Conservation (phyloP, 2,888 invertebrate genomes). For the Aporophyla nigra region DNA sequence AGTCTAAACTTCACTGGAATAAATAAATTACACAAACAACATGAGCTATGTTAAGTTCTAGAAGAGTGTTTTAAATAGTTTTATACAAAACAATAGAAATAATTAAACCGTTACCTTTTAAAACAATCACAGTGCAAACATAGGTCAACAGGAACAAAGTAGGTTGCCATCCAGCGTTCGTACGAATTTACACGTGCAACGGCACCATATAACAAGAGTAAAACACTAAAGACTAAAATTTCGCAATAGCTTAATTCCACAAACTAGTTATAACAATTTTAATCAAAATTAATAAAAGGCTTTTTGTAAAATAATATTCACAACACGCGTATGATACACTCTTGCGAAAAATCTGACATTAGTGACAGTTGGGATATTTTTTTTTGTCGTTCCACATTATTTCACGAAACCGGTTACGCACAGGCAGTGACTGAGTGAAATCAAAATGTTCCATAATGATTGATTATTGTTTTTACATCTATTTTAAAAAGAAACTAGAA, state of each 20-base stretch:
- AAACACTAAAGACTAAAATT: conserved; percentile 80
- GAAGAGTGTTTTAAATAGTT: conserved; percentile 29
- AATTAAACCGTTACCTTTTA: conserved; percentile 88
- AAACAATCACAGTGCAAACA: conserved; percentile 83
- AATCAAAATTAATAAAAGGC: conserved; percentile 78
- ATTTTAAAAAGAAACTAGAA: accelerated
- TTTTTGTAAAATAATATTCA: conserved; percentile 84
- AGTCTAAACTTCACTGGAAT: conserved; percentile 3
- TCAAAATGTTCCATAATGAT: background rate
- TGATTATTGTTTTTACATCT: background rate
- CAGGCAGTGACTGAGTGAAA: background rate
- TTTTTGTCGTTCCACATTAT: conserved; percentile 26
- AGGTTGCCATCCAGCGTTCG: conserved; percentile 78
- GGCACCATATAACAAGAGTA: conserved; percentile 77
- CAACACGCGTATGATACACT: conserved; percentile 82
- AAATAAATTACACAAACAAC: background rate
- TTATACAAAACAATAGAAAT: conserved; percentile 60
- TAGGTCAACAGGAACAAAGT: conserved; percentile 87
- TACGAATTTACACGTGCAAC: conserved; percentile 77
- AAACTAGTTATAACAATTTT: conserved; percentile 76
- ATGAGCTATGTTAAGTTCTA: background rate
- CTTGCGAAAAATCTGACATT: conserved; percentile 72
- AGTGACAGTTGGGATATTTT: conserved; percentile 64
- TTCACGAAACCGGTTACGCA: conserved; percentile 38
- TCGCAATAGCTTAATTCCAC: conserved; percentile 72